Evolutionary conservation across 2,888 invertebrate species (phyloP).

Genomic region (Melanchra persicariae): DNA sequence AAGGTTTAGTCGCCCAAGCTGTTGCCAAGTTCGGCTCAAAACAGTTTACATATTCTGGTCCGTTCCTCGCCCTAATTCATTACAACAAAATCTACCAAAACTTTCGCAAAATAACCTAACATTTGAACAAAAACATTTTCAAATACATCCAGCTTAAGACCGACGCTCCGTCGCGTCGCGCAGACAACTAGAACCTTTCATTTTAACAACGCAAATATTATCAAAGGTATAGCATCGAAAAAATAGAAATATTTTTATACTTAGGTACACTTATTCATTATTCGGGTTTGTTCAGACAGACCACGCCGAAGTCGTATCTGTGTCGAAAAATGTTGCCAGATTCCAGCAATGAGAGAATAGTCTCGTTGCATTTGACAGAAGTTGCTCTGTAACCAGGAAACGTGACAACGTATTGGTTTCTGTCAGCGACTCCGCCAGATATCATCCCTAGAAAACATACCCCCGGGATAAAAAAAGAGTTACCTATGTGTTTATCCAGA

Average conservation of each 20-base stretch:
- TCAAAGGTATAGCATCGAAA: conserved; percentile 21
- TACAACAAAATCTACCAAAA: conserved; percentile 35
- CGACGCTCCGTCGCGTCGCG: neutral
- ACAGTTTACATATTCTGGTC: conserved; percentile 32
- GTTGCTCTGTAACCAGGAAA: no score
- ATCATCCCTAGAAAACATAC: no score
- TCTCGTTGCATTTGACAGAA: neutral
- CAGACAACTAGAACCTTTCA: conserved; percentile 38
- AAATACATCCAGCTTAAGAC: conserved; percentile 40
- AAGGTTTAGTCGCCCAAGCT: conserved; percentile 21
- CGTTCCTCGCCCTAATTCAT: conserved; percentile 28
- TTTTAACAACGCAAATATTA: conserved; percentile 33
- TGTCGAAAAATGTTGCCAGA: neutral
- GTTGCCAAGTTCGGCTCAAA: conserved; percentile 40
- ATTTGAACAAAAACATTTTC: conserved; percentile 31
- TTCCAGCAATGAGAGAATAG: no score
- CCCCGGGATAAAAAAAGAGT: no score
- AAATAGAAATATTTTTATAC: conserved; percentile 13
- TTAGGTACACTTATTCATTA: no score
- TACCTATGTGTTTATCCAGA: no score
- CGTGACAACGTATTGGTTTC: no score
- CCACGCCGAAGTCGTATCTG: no score
- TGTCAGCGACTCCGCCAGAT: no score
- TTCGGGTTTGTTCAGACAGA: neutral
- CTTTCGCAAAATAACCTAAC: conserved; percentile 21